Percentiles rank a stretch among this genome's conserved stretches.
Conservation (phyloP, 1,140 invertebrate species). For the Belonocnema kinseyi region DNA sequence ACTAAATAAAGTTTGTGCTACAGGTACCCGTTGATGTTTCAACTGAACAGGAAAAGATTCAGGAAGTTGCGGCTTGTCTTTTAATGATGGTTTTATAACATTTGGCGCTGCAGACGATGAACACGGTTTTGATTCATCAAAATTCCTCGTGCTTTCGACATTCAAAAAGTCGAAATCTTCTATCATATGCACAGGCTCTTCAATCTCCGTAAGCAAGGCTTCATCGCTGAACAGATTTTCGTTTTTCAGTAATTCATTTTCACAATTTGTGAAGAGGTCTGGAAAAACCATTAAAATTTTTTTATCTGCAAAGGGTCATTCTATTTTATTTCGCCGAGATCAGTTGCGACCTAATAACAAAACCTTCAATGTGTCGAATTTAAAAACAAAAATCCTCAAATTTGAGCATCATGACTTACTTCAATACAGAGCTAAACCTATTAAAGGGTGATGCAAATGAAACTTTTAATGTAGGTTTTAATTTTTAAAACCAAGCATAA, state of each 20-base stretch:
- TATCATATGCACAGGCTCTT: constrained; percentile 63
- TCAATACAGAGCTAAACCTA: too few species aligned
- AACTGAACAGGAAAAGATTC: constrained; percentile 46
- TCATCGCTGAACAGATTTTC: constrained; percentile 70
- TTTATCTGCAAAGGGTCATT: too few species aligned
- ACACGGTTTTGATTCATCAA: constrained; percentile 52
- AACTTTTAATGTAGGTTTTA: too few species aligned
- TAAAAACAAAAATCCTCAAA: too few species aligned
- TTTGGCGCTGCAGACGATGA: constrained; percentile 49
- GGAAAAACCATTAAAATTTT: constrained; percentile 38
- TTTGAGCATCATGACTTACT: too few species aligned
- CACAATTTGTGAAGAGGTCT: constrained; percentile 71
- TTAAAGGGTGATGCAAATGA: too few species aligned
- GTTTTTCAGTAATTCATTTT: constrained; percentile 70
- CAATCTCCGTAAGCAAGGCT: constrained; percentile 64
- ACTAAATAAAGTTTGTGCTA: constrained; percentile 62
- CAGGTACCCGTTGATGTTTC: constrained; percentile 41
- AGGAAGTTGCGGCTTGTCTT: constrained; percentile 10
- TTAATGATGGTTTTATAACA: constrained; percentile 44
- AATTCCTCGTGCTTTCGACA: constrained; percentile 50
- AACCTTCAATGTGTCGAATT: too few species aligned
- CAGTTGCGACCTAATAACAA: too few species aligned
- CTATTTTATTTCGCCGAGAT: too few species aligned
- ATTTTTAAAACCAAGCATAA: too few species aligned
- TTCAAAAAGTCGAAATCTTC: constrained; percentile 68